Evolutionary conservation across 2,797 vertebrate genomes (phyloP), one percentile per base, ranked within the genome.

Genomic region (Arremon aurantiirostris): DNA sequence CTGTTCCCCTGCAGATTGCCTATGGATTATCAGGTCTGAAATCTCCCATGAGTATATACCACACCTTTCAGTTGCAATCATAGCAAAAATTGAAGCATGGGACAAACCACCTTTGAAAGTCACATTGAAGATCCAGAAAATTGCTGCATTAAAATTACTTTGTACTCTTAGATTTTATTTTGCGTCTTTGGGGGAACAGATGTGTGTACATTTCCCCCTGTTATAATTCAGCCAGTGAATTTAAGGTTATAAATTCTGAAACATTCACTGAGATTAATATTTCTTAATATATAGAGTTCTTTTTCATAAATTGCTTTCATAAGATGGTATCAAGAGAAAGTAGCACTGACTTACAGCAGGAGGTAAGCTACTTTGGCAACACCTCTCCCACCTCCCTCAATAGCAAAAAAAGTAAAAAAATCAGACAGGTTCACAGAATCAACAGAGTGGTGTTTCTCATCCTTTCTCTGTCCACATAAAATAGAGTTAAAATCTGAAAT

Each of bases 311-410:
- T 85, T 27, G 2, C 4, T 68, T 88, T 63, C 21, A 72, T 64
- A 89, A 66, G 13, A 50, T 37, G 1, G 4, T 70, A 63, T 11
- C 57, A 70, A 53, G n/a, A 72, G 12, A 9, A 49, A 64, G 63
- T 46, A 63, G 1, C 1, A 2, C 16, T 77, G 64, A 52, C 12
- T 32, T 80, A 55, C 3, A 55, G n/a, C 22, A 56, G 52, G 14
- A 79, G 16, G 41, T 59, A 80, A 44, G 3, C 6, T 78, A 24
- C 23, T 23, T 57, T 35, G 63, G 24, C 27, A 82, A 27, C 12
- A 52, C 4, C 8, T 56, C 17, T n/a, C 22, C 7, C 1, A 1
- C 15, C 8, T 21, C 3, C 0, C 19, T 46, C 8, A 13, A 39
- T 9, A 71, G 49, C 13, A 70, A 83, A 50, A 59, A 81, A 94